Conservation (phyloP, 2,888 invertebrate species). For the Chalcosyrphus nemorum region DNA sequence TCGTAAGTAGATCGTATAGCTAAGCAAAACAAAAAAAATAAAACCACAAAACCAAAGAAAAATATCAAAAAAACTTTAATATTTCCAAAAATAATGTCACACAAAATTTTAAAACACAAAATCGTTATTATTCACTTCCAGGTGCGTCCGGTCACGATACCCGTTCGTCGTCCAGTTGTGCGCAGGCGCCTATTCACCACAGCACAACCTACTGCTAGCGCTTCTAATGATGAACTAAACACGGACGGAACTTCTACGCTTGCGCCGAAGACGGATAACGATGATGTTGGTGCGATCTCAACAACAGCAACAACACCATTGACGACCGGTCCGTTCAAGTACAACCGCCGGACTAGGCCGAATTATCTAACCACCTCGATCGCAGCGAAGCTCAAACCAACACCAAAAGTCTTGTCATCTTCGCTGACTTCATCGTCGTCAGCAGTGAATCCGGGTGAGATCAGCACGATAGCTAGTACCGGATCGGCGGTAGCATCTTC, state of each 20-base stretch:
- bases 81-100: background rate
- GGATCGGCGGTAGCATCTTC: slow-evolving; percentile 73
- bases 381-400: slow-evolving; percentile 61
- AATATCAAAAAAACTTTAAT: slow-evolving; percentile 26
- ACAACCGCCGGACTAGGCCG: slow-evolving; percentile 66
- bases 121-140: slow-evolving; percentile 32
- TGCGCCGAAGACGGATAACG: slow-evolving; percentile 28
- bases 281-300: slow-evolving; percentile 45
- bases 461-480: slow-evolving; percentile 44
- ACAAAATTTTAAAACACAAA: background rate
- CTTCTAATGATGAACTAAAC: slow-evolving; percentile 65
- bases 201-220: slow-evolving; percentile 56
- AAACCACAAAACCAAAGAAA: slow-evolving; percentile 66
- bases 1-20: too few relatives aligned
- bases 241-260: slow-evolving; percentile 34
- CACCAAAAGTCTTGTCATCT: slow-evolving; percentile 49
- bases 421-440: slow-evolving; percentile 45
- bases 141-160: slow-evolving; percentile 41
- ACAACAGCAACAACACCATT: too few relatives aligned
- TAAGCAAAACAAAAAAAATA: slow-evolving; percentile 34
- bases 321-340: slow-evolving; percentile 65
- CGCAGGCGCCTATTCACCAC: slow-evolving; percentile 55
- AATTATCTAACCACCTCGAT: slow-evolving; percentile 56
- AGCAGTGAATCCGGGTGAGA: slow-evolving; percentile 70
- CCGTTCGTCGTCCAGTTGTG: slow-evolving; percentile 50